Evolutionary conservation across 2,797 vertebrate species (phyloP).

Genomic region (Etheostoma nigrum): DNA sequence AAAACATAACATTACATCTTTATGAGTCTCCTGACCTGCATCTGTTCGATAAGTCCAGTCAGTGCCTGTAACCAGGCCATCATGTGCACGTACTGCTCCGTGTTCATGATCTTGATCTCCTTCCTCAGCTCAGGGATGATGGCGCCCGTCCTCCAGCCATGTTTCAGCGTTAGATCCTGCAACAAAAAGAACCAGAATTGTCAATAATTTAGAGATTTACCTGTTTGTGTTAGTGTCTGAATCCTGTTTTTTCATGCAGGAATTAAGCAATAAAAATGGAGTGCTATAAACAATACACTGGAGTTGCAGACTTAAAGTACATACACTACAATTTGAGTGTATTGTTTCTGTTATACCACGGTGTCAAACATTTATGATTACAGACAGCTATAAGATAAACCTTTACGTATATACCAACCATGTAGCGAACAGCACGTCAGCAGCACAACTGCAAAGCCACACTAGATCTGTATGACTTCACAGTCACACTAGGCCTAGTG

Average conservation of each 20-base stretch:
- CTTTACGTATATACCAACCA: not conserved
- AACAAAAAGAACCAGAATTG: constrained; percentile 13
- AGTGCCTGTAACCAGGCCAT: constrained; percentile 96
- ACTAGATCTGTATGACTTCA: not conserved
- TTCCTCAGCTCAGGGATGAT: constrained; percentile 97
- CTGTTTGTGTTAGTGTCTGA: not conserved
- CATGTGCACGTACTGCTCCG: constrained; percentile 91
- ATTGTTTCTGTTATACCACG: not conserved
- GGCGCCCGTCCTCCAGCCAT: constrained; percentile 97
- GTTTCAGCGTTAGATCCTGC: constrained; percentile 97
- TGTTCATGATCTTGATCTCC: constrained; percentile 99
- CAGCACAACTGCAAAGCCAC: not conserved
- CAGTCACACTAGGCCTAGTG: not conserved
- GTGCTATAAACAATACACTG: not conserved
- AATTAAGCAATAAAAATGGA: constrained; percentile 3
- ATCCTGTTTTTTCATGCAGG: not conserved
- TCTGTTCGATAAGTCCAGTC: constrained; percentile 94
- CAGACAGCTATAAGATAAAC: not conserved
- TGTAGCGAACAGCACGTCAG: not conserved
- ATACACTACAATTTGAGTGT: not conserved
- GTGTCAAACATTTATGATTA: not conserved
- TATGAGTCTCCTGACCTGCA: constrained; percentile 89
- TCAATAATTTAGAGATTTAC: not conserved
- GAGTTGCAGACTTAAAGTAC: not conserved
- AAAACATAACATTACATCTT: not conserved